Percentiles rank a stretch among this genome's conserved stretches.
These are phyloP conservation scores for Melanotaenia pygmaea DNA, from an alignment of 2,797 vertebrate genomes.

Conservation along the genomic window DNA sequence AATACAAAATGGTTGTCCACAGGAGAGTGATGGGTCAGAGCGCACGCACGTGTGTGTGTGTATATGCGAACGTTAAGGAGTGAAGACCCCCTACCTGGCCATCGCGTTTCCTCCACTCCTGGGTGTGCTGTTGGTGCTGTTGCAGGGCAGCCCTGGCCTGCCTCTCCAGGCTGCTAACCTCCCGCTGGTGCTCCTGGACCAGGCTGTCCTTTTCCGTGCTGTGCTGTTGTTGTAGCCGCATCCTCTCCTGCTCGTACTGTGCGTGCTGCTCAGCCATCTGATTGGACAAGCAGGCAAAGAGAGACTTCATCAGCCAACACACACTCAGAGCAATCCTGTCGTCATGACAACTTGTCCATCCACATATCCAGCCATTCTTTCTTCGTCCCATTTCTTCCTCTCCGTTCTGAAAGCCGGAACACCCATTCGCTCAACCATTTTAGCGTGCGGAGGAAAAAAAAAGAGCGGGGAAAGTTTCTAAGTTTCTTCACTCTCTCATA, in stretches of 20 bases:
- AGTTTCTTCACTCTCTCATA: constrained; percentile 71
- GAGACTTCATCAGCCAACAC: constrained; percentile 94
- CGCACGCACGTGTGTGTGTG: constrained; percentile 28
- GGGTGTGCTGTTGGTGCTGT: constrained; percentile 89
- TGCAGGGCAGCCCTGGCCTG: constrained; percentile 89
- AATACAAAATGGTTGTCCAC: constrained; percentile 71
- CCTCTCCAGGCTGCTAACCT: constrained; percentile 89
- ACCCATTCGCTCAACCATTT: constrained; percentile 22
- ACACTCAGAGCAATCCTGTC: constrained; percentile 88
- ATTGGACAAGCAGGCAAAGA: constrained; percentile 94
- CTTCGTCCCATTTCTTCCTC: constrained; percentile 38
- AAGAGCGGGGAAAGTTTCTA: constrained; percentile 60
- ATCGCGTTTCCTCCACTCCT: constrained; percentile 91
- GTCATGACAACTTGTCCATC: constrained; percentile 99
- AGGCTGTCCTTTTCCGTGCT: constrained; percentile 92
- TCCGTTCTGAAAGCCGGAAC: constrained; percentile 68
- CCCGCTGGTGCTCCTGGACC: constrained; percentile 93
- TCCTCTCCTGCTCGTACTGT: constrained; percentile 98
- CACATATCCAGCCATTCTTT: constrained; percentile 69
- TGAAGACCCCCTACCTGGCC: constrained; percentile 90
- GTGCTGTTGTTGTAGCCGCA: constrained; percentile 95
- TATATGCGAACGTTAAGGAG: constrained; percentile 57
- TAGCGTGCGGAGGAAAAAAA: constrained; percentile 3
- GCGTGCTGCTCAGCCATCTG: constrained; percentile 98
- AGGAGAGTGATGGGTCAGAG: constrained; percentile 63